Evolutionary conservation across 1,140 invertebrate species (phyloP), one percentile per base, ranked within the genome.

Genomic region (Tyrophagus putrescentiae): DNA sequence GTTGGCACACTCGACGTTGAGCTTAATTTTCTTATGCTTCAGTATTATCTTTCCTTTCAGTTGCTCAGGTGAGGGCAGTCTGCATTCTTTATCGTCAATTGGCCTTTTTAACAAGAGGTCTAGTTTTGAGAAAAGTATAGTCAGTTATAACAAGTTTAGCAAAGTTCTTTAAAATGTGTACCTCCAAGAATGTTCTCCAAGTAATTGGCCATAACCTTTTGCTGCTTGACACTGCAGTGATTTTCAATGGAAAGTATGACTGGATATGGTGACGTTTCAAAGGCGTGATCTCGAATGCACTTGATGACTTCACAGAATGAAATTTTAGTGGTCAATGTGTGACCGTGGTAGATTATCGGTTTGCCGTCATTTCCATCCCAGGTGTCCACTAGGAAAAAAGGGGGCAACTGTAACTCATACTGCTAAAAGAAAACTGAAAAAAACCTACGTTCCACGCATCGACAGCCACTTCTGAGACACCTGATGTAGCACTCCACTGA

Each of bases 161-260:
- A 48, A 7, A 6, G 7, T 48, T 48, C 23, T 18, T 25, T 48
- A 31, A 45, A 95, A 90, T 31, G 59, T 33, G 62, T 65, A 73
- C 76, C 76, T 16, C 92, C 91, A 73, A 99, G 94, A 11, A 93
- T 82, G 71, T 98, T 90, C 68, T 78, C 72, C 72, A 98, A 84
- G 4, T 83, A 81, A 60, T 78, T 77, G 0, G 94, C 94, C 95
- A 98, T 98, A 70, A 88, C 87, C 53, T 90, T 77, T 72, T 98
- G 95, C 68, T 98, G 94, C 5, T 85, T 83, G 50, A 97, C 72
- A 0, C 86, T 85, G 71, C 94, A 98, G 71, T 98, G 96, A 70
- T 99, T 94, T 76, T 99, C 95, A 62, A 99, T 95, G 0, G 93
- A 97, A 21, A 98, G 72, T 66, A 98, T 96, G 0, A 98, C 81